Percentiles rank a stretch among this genome's conserved stretches.
These are phyloP conservation scores for Piaya cayana DNA, from an alignment of 2,113 vertebrate species.

Conservation along the genomic window DNA sequence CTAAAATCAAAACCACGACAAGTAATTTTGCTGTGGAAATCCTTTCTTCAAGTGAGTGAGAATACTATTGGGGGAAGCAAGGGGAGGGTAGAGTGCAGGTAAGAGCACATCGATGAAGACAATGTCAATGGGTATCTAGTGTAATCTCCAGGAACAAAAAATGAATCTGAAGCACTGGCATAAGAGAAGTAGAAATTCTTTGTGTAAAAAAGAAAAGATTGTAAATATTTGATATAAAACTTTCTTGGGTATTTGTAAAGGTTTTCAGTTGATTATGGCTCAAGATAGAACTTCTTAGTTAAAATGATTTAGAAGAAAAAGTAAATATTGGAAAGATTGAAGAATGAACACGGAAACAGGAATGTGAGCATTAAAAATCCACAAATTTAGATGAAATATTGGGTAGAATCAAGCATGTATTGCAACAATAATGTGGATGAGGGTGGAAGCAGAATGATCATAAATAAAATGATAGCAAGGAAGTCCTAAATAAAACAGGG, in stretches of 20 bases:
- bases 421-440: background rate
- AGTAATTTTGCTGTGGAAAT: background rate
- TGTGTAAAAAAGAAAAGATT: background rate
- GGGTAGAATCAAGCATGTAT: background rate
- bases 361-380: background rate
- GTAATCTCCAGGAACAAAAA: background rate
- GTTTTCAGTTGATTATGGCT: background rate
- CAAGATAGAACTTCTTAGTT: background rate
- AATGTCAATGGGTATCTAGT: background rate
- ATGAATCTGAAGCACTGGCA: background rate
- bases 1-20: too few relatives aligned
- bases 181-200: background rate
- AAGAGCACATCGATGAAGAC: background rate
- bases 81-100: background rate
- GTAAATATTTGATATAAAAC: background rate
- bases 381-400: background rate
- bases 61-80: background rate
- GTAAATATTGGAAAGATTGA: background rate
- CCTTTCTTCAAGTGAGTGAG: background rate
- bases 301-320: background rate
- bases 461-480: background rate
- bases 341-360: background rate
- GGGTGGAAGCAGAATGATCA: background rate
- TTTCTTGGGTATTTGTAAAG: background rate
- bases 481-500: background rate